Conservation (phyloP, 2,113 vertebrate genomes). For the Rhynchomys soricoides region DNA sequence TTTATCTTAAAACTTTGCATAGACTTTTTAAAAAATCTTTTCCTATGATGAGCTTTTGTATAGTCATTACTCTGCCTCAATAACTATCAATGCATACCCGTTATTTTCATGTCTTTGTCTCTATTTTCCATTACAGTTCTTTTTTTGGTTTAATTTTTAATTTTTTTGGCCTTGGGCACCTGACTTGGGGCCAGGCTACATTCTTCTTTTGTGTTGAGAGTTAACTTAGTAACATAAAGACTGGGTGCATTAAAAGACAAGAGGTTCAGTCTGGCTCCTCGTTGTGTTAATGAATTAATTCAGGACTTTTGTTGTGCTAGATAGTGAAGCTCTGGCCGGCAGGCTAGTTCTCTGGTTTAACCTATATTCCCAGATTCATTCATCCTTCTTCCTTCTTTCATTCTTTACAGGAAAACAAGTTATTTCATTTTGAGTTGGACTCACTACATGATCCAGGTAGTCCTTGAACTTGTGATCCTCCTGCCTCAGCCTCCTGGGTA, state of each 20-base stretch:
- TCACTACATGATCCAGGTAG: background rate
- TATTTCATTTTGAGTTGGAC: background rate
- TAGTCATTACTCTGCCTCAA: background rate
- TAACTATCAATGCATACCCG: background rate
- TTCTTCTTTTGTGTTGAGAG: background rate
- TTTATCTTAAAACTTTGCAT: background rate
- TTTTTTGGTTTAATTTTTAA: background rate
- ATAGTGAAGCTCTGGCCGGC: background rate
- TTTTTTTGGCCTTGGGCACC: background rate
- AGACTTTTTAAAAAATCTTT: background rate
- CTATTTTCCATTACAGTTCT: background rate
- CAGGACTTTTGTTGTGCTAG: background rate
- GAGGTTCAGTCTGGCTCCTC: background rate
- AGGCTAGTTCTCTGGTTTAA: background rate
- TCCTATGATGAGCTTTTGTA: background rate
- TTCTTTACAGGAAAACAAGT: background rate
- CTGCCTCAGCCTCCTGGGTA: background rate
- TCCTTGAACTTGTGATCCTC: background rate
- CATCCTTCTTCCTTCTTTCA: background rate
- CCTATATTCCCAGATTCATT: background rate
- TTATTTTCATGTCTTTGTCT: background rate
- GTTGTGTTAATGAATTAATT: background rate
- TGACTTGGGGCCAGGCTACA: background rate
- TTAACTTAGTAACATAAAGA: background rate
- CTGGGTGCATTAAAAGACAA: background rate